Evolutionary conservation across 2,113 vertebrate species (phyloP), one percentile per base, ranked within the genome.

Genomic region (Cavia porcellus): DNA sequence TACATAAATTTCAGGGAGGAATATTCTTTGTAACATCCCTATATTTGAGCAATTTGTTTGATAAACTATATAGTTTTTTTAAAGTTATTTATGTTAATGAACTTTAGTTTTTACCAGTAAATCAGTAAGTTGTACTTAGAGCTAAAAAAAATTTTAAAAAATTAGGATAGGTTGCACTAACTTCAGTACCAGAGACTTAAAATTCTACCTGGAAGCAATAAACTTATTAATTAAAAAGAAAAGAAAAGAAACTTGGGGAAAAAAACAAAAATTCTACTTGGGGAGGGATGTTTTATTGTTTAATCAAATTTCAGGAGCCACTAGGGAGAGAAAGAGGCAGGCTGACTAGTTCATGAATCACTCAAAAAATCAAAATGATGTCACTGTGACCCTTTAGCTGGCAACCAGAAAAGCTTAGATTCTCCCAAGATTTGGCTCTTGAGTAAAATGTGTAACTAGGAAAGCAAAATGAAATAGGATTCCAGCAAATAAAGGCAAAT

Each of bases 101-200:
- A 57, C 72, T n/a, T 89, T 91, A 30, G 47, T 77, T 80, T 94
- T 92, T 92, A 62, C 30, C 84, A 61, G 45, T 35, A 72, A 86
- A 3, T 87, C 22, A 91, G 22, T 75, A 59, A 7, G n/a, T 47
- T 89, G 28, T 82, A 14, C 61, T 90, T 84, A 17, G 2, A 22
- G 38, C 28, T 50, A 47, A n/a, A 75, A n/a, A 68, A 81, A n/a
- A n/a, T n/a, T n/a, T n/a, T n/a, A 74, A 84, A 64, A 42, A 57
- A 32, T 30, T 61, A 35, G 82, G 35, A n/a, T 50, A 59, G 75
- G 80, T 38, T 42, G 4, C 0, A 64, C 47, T 59, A 64, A 52
- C 45, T 57, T 66, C 8, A 89, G 12, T 64, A 70, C 45, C 70
- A 70, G 72, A 83, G 25, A 70, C 66, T 94, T 50, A 64, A 86